A percentile compares a stretch with the other conserved stretches of the same genome.
Evolutionary conservation across 37 sponge, comb jelly and placozoan species (phyloP).

Genomic region (Cladorhizidae sp.): DNA sequence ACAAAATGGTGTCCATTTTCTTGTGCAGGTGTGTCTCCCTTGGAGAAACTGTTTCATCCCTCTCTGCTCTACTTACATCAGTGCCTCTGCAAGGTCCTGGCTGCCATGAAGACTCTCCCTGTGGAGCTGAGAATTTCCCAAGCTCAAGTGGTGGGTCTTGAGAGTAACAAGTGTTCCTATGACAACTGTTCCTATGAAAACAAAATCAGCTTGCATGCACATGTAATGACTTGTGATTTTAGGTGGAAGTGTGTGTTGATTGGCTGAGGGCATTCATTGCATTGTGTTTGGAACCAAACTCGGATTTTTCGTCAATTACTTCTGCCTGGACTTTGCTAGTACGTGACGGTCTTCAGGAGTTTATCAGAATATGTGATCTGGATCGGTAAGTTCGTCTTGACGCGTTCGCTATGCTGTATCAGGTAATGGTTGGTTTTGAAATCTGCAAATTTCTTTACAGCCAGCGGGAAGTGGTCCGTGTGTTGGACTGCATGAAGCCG

Average conservation of each 20-base stretch:
- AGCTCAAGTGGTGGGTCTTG: too few relatives aligned
- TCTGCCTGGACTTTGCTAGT: slow-evolving; percentile 14
- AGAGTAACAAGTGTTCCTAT: too few relatives aligned
- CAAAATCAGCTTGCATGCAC: too few relatives aligned
- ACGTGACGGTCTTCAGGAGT: neutral
- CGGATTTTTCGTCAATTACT: neutral
- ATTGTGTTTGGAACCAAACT: neutral
- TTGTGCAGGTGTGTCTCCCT: neutral
- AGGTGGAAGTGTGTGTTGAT: slow-evolving; percentile 7
- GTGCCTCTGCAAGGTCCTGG: neutral
- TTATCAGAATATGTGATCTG: neutral
- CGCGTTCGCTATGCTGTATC: too few relatives aligned
- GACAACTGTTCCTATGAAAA: too few relatives aligned
- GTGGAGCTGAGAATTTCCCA: too few relatives aligned
- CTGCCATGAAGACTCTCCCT: neutral
- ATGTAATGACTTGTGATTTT: neutral
- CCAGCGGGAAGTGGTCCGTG: too few relatives aligned
- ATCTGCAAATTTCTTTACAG: neutral
- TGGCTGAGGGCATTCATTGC: neutral
- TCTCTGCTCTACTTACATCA: neutral
- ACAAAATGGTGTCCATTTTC: too few relatives aligned
- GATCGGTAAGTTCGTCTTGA: too few relatives aligned
- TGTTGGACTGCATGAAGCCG: slow-evolving; percentile 1
- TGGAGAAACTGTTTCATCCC: slow-evolving; percentile 6
- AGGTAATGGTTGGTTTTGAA: too few relatives aligned